phyloP scores from a whole-genome alignment of 2,888 invertebrate genomes.

The Thecophora atra region DNA sequence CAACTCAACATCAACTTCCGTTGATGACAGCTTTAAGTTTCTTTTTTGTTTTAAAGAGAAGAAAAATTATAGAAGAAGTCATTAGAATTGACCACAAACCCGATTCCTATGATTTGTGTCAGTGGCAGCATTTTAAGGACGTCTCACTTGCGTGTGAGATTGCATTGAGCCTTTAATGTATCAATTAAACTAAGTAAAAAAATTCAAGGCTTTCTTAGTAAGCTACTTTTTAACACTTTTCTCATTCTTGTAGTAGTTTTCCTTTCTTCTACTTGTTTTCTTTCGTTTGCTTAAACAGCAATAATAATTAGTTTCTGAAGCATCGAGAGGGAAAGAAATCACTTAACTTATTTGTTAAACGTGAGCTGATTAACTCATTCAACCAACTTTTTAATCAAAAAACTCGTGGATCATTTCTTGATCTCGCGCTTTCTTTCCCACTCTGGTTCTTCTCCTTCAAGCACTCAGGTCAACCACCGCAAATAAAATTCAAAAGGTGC shows the following conservation, averaged over 20 bases:
- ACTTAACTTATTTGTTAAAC: not conserved
- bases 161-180: too few relatives aligned
- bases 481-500: not conserved
- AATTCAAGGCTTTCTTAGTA: too few relatives aligned
- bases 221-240: too few relatives aligned
- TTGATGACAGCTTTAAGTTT: conserved; percentile 44
- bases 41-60: conserved; percentile 26
- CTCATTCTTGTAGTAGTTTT: too few relatives aligned
- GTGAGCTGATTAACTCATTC: not conserved
- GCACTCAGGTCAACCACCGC: not conserved
- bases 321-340: not conserved
- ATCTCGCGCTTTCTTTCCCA: not conserved
- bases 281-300: not conserved
- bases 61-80: not conserved
- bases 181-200: too few relatives aligned
- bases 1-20: conserved; percentile 41
- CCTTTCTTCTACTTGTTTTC: too few relatives aligned
- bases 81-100: not conserved
- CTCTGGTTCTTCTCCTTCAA: not conserved
- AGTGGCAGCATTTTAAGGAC: too few relatives aligned
- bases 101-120: not conserved
- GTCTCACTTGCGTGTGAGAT: too few relatives aligned
- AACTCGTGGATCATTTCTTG: too few relatives aligned
- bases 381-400: not conserved
- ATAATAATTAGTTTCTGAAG: not conserved